Base-by-base conservation (phyloP, 2,113 vertebrate species). In the Megaceryle torquata region DNA sequence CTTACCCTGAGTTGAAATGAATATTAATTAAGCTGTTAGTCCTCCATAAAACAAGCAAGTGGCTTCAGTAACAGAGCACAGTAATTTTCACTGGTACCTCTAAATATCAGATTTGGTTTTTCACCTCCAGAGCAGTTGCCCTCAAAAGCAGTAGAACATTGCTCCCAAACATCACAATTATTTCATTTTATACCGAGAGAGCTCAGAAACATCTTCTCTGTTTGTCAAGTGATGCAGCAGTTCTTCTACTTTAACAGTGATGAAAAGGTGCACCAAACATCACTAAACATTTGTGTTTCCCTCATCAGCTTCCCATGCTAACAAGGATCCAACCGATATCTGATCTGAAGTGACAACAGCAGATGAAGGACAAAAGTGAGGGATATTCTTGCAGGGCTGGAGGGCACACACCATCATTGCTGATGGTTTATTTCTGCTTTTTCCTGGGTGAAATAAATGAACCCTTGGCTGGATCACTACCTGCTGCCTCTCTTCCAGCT, bases 11-110 rank as follows among this genome's bases (percentile, higher is more conserved):
- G 57, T 64, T 91, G 51, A 67, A 88, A 82, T 61, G 11, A 76
- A 88, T 89, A 86, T 89, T 86, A 82, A 91, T 77, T 88, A 85
- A 91, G 16, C 21, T 89, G 17, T 74, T 95, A 86, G 43, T 76
- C 37, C 41, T 80, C 44, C 6, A 4, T 46, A 31, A 81, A 84
- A 69, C 85, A 63, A 64, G 3, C 20, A 89, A 82, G 29, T 46
- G 50, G 31, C n/a, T 64, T 91, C 56, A 82, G 53, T 48, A 91
- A 51, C 43, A 60, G 80, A 91, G 13, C 53, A 48, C 26, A 33
- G 33, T 51, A 75, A 78, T 79, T 87, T 24, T 37, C 61, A 68
- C 53, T 48, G 33, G 11, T 72, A 72, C 61, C 24, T 19, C 50
- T 71, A 95, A 85, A 89, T 76, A 46, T 80, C 50, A 88, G 50